phyloP scores from a whole-genome alignment of 2,797 vertebrate species.

The Crax fasciolata region DNA sequence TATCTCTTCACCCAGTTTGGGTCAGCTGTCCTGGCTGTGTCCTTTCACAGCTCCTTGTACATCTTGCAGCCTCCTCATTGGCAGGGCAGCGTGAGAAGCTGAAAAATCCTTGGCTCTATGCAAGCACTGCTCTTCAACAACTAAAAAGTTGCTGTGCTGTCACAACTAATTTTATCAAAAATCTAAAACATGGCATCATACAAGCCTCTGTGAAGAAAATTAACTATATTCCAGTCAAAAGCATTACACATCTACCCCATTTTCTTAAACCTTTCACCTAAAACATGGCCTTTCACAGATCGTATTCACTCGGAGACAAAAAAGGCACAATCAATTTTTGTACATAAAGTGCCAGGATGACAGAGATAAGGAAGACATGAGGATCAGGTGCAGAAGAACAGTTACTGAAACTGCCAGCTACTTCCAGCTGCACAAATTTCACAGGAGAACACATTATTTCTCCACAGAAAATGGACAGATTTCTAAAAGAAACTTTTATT shows the following conservation, averaged over 20 bases:
- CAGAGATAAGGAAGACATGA: not conserved
- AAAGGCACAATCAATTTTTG: not conserved
- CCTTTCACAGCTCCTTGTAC: not conserved
- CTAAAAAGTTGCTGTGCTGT: too few species aligned
- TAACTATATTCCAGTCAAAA: too few species aligned
- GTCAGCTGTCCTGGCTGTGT: not conserved
- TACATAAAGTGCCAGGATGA: not conserved
- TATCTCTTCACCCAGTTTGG: not conserved
- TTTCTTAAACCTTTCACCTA: not conserved
- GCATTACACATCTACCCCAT: not conserved
- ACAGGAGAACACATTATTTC: not conserved
- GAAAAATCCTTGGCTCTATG: too few species aligned
- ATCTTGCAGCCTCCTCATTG: not conserved
- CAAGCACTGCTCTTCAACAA: too few species aligned
- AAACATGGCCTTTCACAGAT: not conserved
- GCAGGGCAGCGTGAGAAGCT: too few species aligned
- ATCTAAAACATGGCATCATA: too few species aligned
- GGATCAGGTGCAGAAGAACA: not conserved
- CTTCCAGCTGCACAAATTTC: not conserved
- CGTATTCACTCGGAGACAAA: not conserved
- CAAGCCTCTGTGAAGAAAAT: too few species aligned
- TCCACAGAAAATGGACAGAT: not conserved
- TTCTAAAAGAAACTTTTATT: not conserved
- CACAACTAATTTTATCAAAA: too few species aligned
- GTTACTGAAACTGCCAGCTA: not conserved